Base-by-base conservation (phyloP, 2,113 vertebrate species). In the Notechis scutatus region DNA sequence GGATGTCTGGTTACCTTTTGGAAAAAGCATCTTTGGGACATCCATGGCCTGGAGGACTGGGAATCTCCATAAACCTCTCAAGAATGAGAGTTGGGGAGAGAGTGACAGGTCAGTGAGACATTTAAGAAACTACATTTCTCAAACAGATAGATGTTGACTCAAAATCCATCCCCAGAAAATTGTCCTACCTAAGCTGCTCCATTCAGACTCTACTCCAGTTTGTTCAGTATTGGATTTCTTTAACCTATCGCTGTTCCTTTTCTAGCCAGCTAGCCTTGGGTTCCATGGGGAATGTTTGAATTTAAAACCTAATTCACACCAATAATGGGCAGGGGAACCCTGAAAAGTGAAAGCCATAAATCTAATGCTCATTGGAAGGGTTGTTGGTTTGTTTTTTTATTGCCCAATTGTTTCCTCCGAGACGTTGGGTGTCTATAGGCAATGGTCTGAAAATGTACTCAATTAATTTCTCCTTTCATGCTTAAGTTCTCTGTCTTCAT, bases 201-300 rank as follows among this genome's bases (percentile, higher is more conserved):
- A 1, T 89, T 39, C 24, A 93, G 93, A 92, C 52, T 93, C 88
- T 55, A 59, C 20, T 74, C 92, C 85, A 96, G 92, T 55, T 9
- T 86, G 59, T 88, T 86, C 55, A 87, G 59, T 86, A 93, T 47
- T 56, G 45, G 7, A 42, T 94, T 94, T 95, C 86, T 55, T 91
- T 95, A 92, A 93, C 74, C 59, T 96, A 91, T 94, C 88, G 74
- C n/a, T 93, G 88, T 94, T 95, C 94, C 88, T 91, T 92, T 88
- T 94, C 85, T 69, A 87, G 21, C 85, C 81, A 95, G 92, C 92
- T 96, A 94, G 90, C 92, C 14, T n/a, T 50, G 5, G 0, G 91
- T 96, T 95, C 94, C 95, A 87, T 85, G 92, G 92, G 89, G 91
- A 94, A 93, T 86, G 85, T 87, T 92, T 95, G 88, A 95, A 95